Conservation (phyloP, 2,888 invertebrate species). For the Eristalis pertinax region DNA sequence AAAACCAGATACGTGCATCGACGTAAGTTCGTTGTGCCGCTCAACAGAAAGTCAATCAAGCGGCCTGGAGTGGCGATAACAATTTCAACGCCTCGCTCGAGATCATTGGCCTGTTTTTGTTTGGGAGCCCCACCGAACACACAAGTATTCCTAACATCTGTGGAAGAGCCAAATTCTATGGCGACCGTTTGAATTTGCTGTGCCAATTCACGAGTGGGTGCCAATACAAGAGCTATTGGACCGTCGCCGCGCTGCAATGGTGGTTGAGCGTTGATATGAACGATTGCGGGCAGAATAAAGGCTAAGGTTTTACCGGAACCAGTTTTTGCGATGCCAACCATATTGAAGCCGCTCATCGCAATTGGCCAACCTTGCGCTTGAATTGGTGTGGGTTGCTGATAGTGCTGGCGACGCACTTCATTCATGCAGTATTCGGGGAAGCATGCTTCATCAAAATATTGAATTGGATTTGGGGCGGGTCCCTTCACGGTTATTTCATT, state of each 20-base stretch:
- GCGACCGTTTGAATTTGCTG: slow-evolving; percentile 93
- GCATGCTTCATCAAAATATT: slow-evolving; percentile 89
- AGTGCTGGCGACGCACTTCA: slow-evolving; percentile 85
- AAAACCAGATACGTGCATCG: slow-evolving; percentile 92
- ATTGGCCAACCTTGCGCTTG: slow-evolving; percentile 95
- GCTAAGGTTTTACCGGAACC: slow-evolving; percentile 91
- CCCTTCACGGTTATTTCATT: slow-evolving; percentile 90
- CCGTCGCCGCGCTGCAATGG: slow-evolving; percentile 90
- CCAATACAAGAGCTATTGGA: slow-evolving; percentile 90
- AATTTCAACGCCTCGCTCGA: slow-evolving; percentile 91
- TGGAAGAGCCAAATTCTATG: slow-evolving; percentile 89
- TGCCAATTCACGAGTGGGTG: slow-evolving; percentile 90
- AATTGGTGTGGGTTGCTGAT: slow-evolving; percentile 90
- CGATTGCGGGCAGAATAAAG: slow-evolving; percentile 91
- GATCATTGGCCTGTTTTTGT: slow-evolving; percentile 87
- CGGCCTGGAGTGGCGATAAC: slow-evolving; percentile 95
- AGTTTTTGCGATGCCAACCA: slow-evolving; percentile 93
- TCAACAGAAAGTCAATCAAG: slow-evolving; percentile 91
- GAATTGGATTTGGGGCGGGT: slow-evolving; percentile 88
- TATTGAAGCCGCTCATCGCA: slow-evolving; percentile 90
- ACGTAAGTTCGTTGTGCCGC: slow-evolving; percentile 87
- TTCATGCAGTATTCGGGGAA: slow-evolving; percentile 89
- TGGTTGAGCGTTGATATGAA: slow-evolving; percentile 92
- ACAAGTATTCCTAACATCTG: slow-evolving; percentile 91
- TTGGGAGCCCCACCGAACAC: slow-evolving; percentile 97